Conservation (phyloP, 2,888 invertebrate genomes). For the Eupithecia subfuscata region DNA sequence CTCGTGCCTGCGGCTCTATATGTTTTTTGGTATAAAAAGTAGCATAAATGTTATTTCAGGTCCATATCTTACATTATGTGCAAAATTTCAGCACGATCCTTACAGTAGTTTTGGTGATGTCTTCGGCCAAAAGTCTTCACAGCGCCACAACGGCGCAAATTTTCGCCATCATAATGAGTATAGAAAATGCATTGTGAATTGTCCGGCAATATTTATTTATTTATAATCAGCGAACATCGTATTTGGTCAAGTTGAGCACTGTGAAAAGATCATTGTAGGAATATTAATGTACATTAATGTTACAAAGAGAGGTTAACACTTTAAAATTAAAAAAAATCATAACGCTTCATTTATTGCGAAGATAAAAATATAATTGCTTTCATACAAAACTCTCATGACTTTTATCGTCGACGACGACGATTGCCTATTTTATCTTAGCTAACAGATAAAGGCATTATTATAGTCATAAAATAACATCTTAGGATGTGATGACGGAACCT, state of each 20-base stretch:
- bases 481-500: not conserved
- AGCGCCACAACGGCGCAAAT: too few species aligned
- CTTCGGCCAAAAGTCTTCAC: too few species aligned
- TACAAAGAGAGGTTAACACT: not conserved
- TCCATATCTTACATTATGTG: too few species aligned
- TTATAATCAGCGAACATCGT: not conserved
- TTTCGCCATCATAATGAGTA: too few species aligned
- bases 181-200: too few species aligned
- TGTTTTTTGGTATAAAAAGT: too few species aligned
- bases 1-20: too few species aligned
- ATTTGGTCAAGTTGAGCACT: not conserved
- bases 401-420: not conserved
- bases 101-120: too few species aligned
- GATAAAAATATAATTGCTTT: not conserved
- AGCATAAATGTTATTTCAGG: too few species aligned
- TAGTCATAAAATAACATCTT: constrained; percentile 3
- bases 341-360: not conserved
- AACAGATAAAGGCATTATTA: not conserved
- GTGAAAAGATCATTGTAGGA: not conserved
- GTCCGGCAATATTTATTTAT: too few species aligned
- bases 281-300: not conserved
- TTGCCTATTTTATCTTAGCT: not conserved
- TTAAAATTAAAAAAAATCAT: not conserved
- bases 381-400: constrained; percentile 1
- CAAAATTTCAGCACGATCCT: too few species aligned